A percentile compares a stretch with the other conserved stretches of the same genome.
These are phyloP conservation scores for Eudorcas thomsonii DNA, from an alignment of 2,113 vertebrate species.

Conservation along the genomic window DNA sequence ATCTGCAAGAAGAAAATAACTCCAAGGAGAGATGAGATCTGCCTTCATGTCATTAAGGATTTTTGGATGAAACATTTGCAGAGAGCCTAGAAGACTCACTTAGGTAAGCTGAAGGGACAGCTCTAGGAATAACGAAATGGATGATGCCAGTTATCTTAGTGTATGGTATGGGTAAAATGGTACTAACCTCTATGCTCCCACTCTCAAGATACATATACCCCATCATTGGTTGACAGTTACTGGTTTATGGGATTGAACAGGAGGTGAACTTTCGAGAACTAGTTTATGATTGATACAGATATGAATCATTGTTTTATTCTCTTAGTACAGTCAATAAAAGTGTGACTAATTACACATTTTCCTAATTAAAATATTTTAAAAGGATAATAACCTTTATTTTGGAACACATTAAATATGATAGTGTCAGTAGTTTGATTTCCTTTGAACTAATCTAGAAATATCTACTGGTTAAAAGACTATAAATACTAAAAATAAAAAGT, in stretches of 20 bases:
- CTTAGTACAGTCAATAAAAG: slow-evolving; percentile 9
- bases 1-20: slow-evolving; percentile 20
- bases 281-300: background rate
- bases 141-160: background rate
- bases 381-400: background rate
- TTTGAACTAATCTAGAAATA: background rate
- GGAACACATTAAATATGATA: background rate
- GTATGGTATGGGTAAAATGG: background rate
- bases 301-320: background rate
- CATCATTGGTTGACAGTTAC: background rate
- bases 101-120: background rate
- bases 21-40: background rate
- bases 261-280: background rate
- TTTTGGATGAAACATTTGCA: background rate
- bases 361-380: slow-evolving; percentile 12
- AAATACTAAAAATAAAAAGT: slow-evolving; percentile 27
- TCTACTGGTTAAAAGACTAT: slow-evolving; percentile 6
- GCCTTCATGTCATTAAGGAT: background rate
- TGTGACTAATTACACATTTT: background rate
- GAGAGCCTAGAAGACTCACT: background rate
- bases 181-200: background rate
- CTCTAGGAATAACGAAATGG: background rate
- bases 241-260: slow-evolving; percentile 26
- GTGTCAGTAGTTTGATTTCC: background rate
- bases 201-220: background rate